phyloP scores from a whole-genome alignment of 2,797 vertebrate genomes.

The Ptychadena robeensis region DNA sequence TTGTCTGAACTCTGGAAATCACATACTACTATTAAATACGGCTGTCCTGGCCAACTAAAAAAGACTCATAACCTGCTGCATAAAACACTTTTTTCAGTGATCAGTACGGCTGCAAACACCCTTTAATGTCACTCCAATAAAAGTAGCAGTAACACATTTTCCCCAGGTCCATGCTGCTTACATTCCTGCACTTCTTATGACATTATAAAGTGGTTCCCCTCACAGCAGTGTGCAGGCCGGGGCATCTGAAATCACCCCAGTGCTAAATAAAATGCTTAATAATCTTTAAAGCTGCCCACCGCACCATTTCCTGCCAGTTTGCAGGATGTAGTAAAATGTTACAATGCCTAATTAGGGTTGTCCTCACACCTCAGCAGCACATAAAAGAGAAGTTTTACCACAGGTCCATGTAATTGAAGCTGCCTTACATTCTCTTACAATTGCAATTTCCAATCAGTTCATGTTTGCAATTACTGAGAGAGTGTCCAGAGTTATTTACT shows the following conservation, averaged over 20 bases:
- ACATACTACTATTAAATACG: constrained; percentile 22
- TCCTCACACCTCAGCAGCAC: constrained; percentile 75
- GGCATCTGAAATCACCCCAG: constrained; percentile 72
- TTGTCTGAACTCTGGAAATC: constrained; percentile 30
- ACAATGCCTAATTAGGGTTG: constrained; percentile 79
- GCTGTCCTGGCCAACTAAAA: constrained; percentile 34
- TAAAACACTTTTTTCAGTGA: constrained; percentile 38
- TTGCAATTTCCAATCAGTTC: constrained; percentile 32
- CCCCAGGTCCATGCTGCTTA: constrained; percentile 16
- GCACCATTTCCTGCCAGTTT: constrained; percentile 71
- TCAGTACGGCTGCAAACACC: constrained; percentile 29
- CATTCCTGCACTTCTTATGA: constrained; percentile 66
- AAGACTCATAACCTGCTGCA: constrained; percentile 22
- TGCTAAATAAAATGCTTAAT: constrained; percentile 76
- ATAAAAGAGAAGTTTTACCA: constrained; percentile 77
- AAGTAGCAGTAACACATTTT: constrained; percentile 31
- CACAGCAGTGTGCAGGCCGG: constrained; percentile 74
- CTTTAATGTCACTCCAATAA: constrained; percentile 44
- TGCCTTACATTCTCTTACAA: constrained; percentile 31
- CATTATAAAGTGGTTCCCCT: constrained; percentile 75
- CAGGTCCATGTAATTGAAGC: constrained; percentile 27
- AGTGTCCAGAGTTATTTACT: background rate
- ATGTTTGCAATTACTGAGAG: constrained; percentile 18
- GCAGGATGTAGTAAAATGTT: constrained; percentile 79
- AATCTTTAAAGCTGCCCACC: constrained; percentile 77